Conservation (phyloP, 2,113 vertebrate genomes). For the Ondatra zibethicus region DNA sequence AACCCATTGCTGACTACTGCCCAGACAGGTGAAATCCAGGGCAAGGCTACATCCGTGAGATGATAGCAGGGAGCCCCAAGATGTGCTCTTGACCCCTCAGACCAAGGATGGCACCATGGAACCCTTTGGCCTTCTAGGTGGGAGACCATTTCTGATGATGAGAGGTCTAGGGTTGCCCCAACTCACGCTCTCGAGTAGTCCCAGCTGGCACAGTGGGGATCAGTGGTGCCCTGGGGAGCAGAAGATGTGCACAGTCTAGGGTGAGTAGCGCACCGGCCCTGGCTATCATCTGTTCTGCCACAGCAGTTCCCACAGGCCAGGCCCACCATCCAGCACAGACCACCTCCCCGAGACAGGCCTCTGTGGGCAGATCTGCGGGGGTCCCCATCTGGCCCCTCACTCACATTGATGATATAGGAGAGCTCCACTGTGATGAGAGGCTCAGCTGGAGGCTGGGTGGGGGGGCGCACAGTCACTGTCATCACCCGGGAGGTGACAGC, state of each 20-base stretch:
- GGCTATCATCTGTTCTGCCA: neutral
- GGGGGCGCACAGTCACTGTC: conserved; percentile 95
- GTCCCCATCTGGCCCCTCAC: conserved; percentile 65
- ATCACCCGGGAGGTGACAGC: conserved; percentile 96
- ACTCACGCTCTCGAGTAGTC: conserved; percentile 97
- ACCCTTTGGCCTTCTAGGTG: neutral
- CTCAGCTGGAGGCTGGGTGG: conserved; percentile 90
- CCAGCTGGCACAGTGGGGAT: conserved; percentile 97
- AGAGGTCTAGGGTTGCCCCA: neutral
- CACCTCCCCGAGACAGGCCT: neutral
- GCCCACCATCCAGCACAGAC: rapidly evolving
- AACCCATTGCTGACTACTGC: neutral
- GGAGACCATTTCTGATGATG: neutral
- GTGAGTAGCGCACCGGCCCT: rapidly evolving
- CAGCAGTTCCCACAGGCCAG: neutral
- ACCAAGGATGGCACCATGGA: neutral
- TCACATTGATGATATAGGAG: conserved; percentile 95
- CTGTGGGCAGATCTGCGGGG: rapidly evolving
- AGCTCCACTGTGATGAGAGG: conserved; percentile 97
- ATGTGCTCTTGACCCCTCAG: neutral
- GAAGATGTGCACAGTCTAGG: conserved; percentile 8
- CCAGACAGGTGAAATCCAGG: neutral
- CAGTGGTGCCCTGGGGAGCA: conserved; percentile 93
- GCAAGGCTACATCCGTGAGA: neutral
- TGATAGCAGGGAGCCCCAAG: neutral